Evolutionary conservation across 2,113 vertebrate genomes (phyloP).

Genomic region (Meriones unguiculatus): DNA sequence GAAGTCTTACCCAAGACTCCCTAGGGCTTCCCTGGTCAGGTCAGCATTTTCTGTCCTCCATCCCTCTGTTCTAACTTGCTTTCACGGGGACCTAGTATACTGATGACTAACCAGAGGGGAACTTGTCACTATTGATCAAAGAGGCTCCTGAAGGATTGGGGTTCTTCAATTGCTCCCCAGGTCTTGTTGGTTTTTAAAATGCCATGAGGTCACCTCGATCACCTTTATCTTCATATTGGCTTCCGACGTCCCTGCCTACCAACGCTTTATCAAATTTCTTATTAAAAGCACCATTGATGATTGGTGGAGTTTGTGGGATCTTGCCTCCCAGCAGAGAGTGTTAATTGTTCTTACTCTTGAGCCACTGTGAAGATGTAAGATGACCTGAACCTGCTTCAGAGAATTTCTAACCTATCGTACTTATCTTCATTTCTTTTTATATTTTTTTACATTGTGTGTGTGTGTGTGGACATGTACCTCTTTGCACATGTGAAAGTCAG

Average conservation of each 20-base stretch:
- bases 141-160: not conserved
- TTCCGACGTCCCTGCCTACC: not conserved
- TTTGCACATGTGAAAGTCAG: not conserved
- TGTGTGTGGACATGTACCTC: not conserved
- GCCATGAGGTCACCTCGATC: not conserved
- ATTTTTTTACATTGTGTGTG: not conserved
- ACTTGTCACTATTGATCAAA: not conserved
- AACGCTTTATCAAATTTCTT: conserved; percentile 31
- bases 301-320: not conserved
- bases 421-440: not conserved
- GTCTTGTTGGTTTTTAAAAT: not conserved
- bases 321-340: not conserved
- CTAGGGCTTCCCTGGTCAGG: conserved; percentile 8
- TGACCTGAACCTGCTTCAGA: not conserved
- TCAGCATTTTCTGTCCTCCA: not conserved
- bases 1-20: conserved; percentile 19
- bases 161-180: not conserved
- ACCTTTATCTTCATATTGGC: conserved; percentile 20
- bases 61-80: conserved; percentile 26
- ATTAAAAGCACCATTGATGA: not conserved
- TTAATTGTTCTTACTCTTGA: not conserved
- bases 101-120: not conserved
- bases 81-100: not conserved
- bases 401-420: not conserved
- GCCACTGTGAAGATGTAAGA: not conserved